Evolutionary conservation across 2,113 vertebrate species (phyloP).

Genomic region (Meleagris gallopavo): DNA sequence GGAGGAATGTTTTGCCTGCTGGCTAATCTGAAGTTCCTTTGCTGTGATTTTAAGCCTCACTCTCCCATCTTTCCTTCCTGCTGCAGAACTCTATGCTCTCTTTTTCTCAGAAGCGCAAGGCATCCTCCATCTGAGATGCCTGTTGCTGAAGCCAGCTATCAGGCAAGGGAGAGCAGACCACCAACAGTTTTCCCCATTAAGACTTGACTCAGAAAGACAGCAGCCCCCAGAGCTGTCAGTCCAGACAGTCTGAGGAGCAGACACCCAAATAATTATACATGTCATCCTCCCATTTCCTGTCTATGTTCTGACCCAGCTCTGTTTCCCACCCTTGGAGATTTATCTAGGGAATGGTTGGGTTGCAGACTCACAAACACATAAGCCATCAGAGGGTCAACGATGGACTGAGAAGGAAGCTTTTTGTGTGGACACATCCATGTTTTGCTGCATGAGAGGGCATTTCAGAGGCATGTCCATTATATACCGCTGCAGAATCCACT

Average conservation of each 20-base stretch:
- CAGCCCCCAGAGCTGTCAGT: neutral
- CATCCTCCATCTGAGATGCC: neutral
- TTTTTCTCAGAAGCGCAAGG: neutral
- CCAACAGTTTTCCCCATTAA: neutral
- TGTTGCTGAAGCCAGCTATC: constrained; percentile 5
- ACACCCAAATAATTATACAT: constrained; percentile 24
- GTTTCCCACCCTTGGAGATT: constrained; percentile 43
- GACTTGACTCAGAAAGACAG: neutral
- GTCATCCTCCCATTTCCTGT: constrained; percentile 45
- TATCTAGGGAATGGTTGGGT: constrained; percentile 37
- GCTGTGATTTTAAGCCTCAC: neutral
- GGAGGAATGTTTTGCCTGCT: neutral
- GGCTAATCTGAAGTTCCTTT: neutral
- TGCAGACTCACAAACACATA: constrained; percentile 37
- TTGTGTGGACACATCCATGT: neutral
- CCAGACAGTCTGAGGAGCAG: constrained; percentile 44
- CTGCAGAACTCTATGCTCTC: neutral
- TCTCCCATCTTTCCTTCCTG: neutral
- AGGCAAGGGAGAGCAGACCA: constrained; percentile 22
- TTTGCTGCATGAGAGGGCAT: neutral
- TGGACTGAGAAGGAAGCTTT: neutral
- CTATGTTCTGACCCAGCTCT: constrained; percentile 27
- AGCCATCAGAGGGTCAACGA: neutral
- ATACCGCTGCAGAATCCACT: neutral
- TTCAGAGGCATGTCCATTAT: neutral